Percentiles rank a stretch among this genome's conserved stretches.
Evolutionary conservation across 1,140 invertebrate species (phyloP).

Genomic region (Stegodyphus dumicola): DNA sequence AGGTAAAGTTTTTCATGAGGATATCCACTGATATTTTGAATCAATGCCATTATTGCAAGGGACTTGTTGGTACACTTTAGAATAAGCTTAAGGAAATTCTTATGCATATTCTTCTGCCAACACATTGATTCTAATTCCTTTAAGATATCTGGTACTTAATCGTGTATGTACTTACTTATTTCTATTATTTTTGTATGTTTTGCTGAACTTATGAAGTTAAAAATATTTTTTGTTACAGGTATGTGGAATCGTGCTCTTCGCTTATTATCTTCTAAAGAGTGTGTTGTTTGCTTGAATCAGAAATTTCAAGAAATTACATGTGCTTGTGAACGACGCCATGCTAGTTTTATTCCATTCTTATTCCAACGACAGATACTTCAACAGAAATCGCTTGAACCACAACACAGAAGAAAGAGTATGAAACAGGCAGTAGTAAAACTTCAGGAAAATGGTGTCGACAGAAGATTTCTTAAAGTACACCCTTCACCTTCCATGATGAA

Average conservation of each 20-base stretch:
- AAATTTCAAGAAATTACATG: not conserved
- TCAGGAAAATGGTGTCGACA: not conserved
- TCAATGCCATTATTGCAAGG: too few relatives aligned
- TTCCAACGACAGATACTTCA: not conserved
- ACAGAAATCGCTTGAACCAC: not conserved
- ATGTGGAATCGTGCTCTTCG: not conserved
- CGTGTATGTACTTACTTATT: too few relatives aligned
- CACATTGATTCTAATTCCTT: too few relatives aligned
- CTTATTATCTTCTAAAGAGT: not conserved
- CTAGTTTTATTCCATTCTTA: not conserved
- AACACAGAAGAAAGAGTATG: too few relatives aligned
- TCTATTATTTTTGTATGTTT: too few relatives aligned
- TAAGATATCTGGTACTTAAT: too few relatives aligned
- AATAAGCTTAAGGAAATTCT: too few relatives aligned
- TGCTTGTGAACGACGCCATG: not conserved
- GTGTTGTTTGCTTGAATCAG: not conserved
- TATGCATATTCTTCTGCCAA: too few relatives aligned
- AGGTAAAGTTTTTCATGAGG: too few relatives aligned
- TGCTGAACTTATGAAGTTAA: not conserved
- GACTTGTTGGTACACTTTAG: too few relatives aligned
- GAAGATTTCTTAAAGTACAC: slow-evolving; percentile 2
- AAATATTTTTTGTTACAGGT: not conserved
- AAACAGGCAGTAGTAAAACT: not conserved
- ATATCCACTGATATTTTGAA: too few relatives aligned
- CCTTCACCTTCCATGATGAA: slow-evolving; percentile 16